A percentile compares a stretch with the other conserved stretches of the same genome.
phyloP scores from a whole-genome alignment of 2,888 invertebrate genomes.

The Ophion ellenae region DNA sequence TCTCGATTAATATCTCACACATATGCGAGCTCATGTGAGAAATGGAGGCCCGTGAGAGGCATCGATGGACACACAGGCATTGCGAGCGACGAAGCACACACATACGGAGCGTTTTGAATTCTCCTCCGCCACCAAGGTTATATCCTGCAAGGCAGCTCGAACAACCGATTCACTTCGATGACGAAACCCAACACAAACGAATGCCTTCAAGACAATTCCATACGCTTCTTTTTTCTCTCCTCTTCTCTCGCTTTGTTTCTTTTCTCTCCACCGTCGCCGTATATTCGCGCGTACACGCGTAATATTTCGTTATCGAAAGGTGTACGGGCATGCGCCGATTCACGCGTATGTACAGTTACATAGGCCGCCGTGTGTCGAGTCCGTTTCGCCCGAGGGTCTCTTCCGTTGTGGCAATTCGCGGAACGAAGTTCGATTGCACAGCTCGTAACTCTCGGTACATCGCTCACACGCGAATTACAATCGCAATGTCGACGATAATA shows the following conservation, averaged over 20 bases:
- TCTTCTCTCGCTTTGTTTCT: not conserved
- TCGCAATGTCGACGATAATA: not conserved
- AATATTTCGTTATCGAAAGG: not conserved
- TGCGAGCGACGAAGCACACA: not conserved
- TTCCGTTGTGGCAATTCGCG: slow-evolving; percentile 27
- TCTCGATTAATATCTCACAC: slow-evolving; percentile 24
- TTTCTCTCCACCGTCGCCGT: not conserved
- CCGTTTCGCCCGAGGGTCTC: slow-evolving; percentile 25
- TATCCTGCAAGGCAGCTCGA: slow-evolving; percentile 23
- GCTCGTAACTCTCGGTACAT: slow-evolving; percentile 21
- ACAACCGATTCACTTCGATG: slow-evolving; percentile 10
- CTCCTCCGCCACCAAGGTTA: slow-evolving; percentile 18
- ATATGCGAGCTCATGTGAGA: not conserved
- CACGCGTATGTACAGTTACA: not conserved
- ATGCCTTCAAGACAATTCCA: too few species aligned
- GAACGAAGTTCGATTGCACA: slow-evolving; percentile 39
- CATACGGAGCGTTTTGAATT: slow-evolving; percentile 1
- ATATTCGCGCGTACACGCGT: not conserved
- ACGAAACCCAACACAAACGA: not conserved
- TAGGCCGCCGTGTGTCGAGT: not conserved
- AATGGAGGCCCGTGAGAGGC: not conserved
- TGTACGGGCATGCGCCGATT: not conserved
- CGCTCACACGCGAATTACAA: too few species aligned
- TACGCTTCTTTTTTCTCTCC: too few species aligned
- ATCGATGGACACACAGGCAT: not conserved